Evolutionary conservation across 1,140 invertebrate genomes (phyloP), one percentile per base, ranked within the genome.

Genomic region (Pseudobourletiella spinata): DNA sequence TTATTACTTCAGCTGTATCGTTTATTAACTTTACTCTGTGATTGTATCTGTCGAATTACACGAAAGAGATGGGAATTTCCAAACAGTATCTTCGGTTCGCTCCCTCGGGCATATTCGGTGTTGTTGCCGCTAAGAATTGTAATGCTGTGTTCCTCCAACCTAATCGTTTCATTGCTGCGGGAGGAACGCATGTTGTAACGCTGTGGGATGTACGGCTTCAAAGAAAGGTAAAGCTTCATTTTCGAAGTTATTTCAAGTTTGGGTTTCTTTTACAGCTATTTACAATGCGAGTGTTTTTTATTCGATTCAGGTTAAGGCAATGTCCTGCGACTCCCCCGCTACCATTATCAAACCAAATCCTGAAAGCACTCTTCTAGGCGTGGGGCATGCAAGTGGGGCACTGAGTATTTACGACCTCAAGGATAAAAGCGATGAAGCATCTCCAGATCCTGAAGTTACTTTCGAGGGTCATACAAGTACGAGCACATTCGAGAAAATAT

Each of bases 11-110:
- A n/a, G n/a, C n/a, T n/a, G n/a, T n/a, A n/a, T n/a, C n/a, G n/a
- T n/a, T n/a, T n/a, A n/a, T n/a, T n/a, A n/a, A n/a, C n/a, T n/a
- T n/a, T n/a, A n/a, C n/a, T n/a, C n/a, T n/a, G n/a, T n/a, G n/a
- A n/a, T n/a, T n/a, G n/a, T n/a, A n/a, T n/a, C n/a, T n/a, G n/a
- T n/a, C n/a, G n/a, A n/a, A n/a, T n/a, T n/a, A n/a, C n/a, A n/a
- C n/a, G n/a, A n/a, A n/a, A n/a, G n/a, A n/a, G 69, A 98, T 98
- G 95, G 93, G 91, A 63, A 76, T 98, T 67, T 98, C 95, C 22
- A 96, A 95, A 74, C 90, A 99, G 78, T 98, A 98, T 82, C 80
- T 97, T 57, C 84, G 91, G 50, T 98, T 92, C 76, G 80, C 81
- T 14, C 83, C 86, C 15, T 83, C 84, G 52, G 84, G 86, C 32